Evolutionary conservation across 2,113 vertebrate genomes (phyloP).

Genomic region (Cinclus mexicanus): DNA sequence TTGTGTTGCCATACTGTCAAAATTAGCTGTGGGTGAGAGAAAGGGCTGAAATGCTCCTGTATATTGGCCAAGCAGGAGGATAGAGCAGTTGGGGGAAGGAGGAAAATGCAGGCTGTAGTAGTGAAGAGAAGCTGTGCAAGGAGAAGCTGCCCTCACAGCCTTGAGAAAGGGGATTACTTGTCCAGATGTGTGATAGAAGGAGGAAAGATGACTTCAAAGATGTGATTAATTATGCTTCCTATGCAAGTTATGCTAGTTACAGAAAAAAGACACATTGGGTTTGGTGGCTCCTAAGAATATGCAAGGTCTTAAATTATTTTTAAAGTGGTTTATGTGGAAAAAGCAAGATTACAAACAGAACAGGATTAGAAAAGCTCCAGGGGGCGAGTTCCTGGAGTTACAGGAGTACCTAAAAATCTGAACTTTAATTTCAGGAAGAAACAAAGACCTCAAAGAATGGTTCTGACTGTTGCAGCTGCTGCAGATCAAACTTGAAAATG

Average conservation of each 20-base stretch:
- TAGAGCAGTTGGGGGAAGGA: neutral
- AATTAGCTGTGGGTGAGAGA: neutral
- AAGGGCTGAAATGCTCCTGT: neutral
- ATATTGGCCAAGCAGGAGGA: neutral
- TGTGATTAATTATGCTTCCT: constrained; percentile 1
- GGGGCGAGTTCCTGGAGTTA: neutral
- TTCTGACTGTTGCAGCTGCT: neutral
- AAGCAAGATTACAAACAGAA: neutral
- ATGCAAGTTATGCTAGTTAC: neutral
- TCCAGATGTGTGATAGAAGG: neutral
- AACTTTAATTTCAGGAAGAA: constrained; percentile 14
- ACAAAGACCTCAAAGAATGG: neutral
- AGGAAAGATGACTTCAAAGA: neutral
- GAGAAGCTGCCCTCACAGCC: neutral
- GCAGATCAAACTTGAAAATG: neutral
- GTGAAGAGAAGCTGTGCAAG: neutral
- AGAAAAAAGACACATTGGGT: neutral
- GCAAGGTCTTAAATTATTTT: neutral
- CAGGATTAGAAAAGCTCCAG: neutral
- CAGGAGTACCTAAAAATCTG: neutral
- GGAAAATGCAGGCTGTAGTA: neutral
- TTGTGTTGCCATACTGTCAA: neutral
- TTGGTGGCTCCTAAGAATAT: neutral
- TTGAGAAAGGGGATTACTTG: neutral
- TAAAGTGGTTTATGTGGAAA: neutral